Evolutionary conservation across 2,113 vertebrate genomes (phyloP), one percentile per base, ranked within the genome.

Genomic region (Ictidomys tridecemlineatus): DNA sequence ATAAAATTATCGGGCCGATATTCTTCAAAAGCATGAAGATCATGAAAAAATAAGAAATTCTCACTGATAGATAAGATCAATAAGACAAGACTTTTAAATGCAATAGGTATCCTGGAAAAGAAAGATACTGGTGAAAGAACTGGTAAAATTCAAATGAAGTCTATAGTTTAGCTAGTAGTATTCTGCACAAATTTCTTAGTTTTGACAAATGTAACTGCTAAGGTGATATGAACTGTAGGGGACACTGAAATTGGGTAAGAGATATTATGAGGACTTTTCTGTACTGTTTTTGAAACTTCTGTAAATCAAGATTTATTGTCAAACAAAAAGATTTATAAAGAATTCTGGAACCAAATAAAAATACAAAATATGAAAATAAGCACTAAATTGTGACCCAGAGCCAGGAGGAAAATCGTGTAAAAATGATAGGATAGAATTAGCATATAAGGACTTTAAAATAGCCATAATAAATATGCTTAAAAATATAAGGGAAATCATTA

Each of bases 281-380:
- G 9, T 20, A 45, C 48, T 63, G 51, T 7, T 65, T 76, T 56
- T 70, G 18, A 88, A 93, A 48, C 13, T 39, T 72, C 65, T 89
- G 28, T 69, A 90, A 90, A 89, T 79, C 53, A 89, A 83, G 70
- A 42, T 24, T 45, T 74, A 92, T 58, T 78, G 10, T 14, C 86
- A 91, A 94, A 94, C 30, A 72, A 87, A 91, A 67, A 42, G 18
- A 67, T 42, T 48, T 67, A 58, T 45, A 56, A 72, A 84, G 70
- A 69, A 61, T 20, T 78, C 72, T 79, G 14, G 20, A 28, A 85
- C 30, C 63, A 73, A 84, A 87, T 77, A 86, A 42, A 34, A 90
- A 67, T 72, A 74, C 56, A 95, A 53, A 88, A 42, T 42, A 77
- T 65, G 24, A 78, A 28, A 61, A 83, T 65, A 73, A 91, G 77